Conservation (phyloP, 2,113 vertebrate species). For the Thymallus thymallus region DNA sequence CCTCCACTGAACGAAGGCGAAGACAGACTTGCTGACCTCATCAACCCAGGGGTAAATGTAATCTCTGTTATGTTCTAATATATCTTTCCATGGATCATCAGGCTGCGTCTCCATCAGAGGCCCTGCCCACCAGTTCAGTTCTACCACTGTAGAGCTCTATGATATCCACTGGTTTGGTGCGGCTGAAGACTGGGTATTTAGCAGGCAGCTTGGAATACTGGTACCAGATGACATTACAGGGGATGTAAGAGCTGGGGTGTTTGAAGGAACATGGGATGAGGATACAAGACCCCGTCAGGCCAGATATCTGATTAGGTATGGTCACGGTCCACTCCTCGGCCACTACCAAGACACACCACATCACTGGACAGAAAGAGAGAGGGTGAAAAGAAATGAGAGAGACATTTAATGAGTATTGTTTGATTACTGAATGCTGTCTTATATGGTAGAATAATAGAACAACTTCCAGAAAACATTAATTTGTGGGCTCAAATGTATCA, state of each 20-base stretch:
- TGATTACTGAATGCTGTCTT: too few relatives aligned
- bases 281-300: slow-evolving; percentile 12
- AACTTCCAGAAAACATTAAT: too few relatives aligned
- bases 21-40: not conserved
- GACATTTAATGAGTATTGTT: not conserved
- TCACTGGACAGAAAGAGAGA: not conserved
- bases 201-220: slow-evolving; percentile 14
- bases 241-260: not conserved
- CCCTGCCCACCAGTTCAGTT: slow-evolving; percentile 15
- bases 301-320: not conserved
- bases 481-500: too few relatives aligned
- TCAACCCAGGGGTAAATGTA: slow-evolving; percentile 21
- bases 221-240: slow-evolving; percentile 9
- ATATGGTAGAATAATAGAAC: too few relatives aligned
- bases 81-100: not conserved
- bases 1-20: not conserved
- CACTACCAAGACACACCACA: not conserved
- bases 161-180: not conserved
- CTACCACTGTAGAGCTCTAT: slow-evolving; percentile 7
- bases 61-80: not conserved
- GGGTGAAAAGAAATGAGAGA: not conserved
- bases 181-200: slow-evolving; percentile 22
- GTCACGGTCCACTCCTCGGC: slow-evolving; percentile 8
- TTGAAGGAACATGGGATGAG: slow-evolving; percentile 30
- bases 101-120: not conserved